Evolutionary conservation across 2,113 vertebrate genomes (phyloP).

Genomic region (Anoplopoma fimbria): DNA sequence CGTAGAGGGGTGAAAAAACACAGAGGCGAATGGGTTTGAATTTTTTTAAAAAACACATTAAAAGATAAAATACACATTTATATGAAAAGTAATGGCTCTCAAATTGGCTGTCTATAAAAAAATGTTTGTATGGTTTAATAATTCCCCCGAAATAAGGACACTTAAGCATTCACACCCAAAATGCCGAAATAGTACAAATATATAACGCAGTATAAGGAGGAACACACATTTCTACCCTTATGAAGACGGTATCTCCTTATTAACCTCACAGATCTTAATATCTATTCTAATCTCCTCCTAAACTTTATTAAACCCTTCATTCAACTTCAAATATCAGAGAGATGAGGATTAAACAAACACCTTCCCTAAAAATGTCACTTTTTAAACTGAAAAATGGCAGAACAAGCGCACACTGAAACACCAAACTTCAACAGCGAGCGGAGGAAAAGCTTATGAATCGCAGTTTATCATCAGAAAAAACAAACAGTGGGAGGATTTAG

Average conservation of each 20-base stretch:
- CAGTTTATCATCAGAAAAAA: constrained; percentile 56
- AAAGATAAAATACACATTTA: background rate
- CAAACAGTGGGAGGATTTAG: constrained; percentile 50
- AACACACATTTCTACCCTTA: background rate
- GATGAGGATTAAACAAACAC: background rate
- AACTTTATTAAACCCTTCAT: background rate
- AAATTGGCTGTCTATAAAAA: too few relatives aligned
- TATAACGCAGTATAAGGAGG: background rate
- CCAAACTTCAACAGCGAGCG: background rate
- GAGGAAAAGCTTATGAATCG: constrained; percentile 2
- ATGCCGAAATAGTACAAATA: background rate
- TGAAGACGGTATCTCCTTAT: background rate
- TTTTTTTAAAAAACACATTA: background rate
- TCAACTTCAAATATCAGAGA: constrained; percentile 1
- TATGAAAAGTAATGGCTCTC: background rate
- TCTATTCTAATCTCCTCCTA: background rate
- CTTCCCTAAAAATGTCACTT: background rate
- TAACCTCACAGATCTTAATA: background rate
- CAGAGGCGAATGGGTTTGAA: background rate
- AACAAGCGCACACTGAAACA: background rate
- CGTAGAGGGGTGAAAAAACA: background rate
- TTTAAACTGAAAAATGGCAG: background rate
- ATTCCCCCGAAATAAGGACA: background rate
- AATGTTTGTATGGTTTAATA: background rate
- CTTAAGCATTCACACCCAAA: background rate